Evolutionary conservation across 2,113 vertebrate genomes (phyloP).

Genomic region (Oplegnathus fasciatus): DNA sequence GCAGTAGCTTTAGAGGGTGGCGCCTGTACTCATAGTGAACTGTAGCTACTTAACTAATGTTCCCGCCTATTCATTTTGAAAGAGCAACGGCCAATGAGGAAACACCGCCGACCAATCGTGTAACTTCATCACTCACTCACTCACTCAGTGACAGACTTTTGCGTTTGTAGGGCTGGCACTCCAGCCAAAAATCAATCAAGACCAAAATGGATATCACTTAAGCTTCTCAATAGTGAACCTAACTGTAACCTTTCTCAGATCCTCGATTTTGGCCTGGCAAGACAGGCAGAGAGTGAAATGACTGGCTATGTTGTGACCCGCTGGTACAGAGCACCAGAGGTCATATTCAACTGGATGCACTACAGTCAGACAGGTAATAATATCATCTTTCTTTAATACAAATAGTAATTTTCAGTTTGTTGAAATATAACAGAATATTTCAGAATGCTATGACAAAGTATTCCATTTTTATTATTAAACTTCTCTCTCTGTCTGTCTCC

Average conservation of each 20-base stretch:
- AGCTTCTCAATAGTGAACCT: background rate
- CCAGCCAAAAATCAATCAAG: background rate
- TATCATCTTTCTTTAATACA: background rate
- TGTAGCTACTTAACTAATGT: too few relatives aligned
- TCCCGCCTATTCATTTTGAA: too few relatives aligned
- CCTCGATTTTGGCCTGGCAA: conserved; percentile 88
- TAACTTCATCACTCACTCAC: too few relatives aligned
- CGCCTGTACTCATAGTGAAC: too few relatives aligned
- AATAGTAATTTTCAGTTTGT: background rate
- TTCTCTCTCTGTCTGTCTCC: background rate
- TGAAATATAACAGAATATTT: background rate
- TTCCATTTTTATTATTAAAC: conserved; percentile 12
- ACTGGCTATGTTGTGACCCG: conserved; percentile 89
- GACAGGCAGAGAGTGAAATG: conserved; percentile 88
- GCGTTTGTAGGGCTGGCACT: too few relatives aligned
- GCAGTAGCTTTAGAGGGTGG: too few relatives aligned
- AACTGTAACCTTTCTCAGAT: conserved; percentile 75
- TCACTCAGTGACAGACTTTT: too few relatives aligned
- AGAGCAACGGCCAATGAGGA: too few relatives aligned
- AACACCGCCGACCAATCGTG: too few relatives aligned
- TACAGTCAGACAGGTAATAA: conserved; percentile 86
- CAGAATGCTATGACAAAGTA: background rate
- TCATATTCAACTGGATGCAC: conserved; percentile 91
- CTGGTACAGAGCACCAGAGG: conserved; percentile 88
- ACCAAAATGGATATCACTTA: background rate